Conservation (phyloP, 2,113 vertebrate genomes). For the Sander vitreus region DNA sequence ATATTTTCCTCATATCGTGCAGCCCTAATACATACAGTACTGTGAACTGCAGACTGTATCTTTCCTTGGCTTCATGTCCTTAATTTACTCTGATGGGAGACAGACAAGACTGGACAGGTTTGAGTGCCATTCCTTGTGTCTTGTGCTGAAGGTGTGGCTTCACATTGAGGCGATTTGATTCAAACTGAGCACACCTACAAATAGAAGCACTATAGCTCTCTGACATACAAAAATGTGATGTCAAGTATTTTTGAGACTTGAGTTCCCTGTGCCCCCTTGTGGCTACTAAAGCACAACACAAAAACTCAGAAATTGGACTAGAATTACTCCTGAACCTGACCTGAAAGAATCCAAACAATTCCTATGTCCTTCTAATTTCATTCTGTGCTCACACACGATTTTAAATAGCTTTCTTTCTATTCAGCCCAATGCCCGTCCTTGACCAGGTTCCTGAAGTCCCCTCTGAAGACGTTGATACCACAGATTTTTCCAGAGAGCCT, state of each 20-base stretch:
- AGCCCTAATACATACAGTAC: neutral
- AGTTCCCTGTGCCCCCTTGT: constrained; percentile 65
- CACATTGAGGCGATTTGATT: constrained; percentile 12
- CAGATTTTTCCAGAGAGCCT: constrained; percentile 16
- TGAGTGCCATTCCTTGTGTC: constrained; percentile 4
- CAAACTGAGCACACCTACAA: constrained; percentile 23
- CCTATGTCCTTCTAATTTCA: neutral
- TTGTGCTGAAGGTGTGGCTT: constrained; percentile 21
- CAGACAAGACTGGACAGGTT: constrained; percentile 27
- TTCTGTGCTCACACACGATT: neutral
- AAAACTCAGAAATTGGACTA: neutral
- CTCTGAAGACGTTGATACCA: constrained; percentile 21
- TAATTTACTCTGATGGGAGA: neutral
- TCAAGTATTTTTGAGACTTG: neutral
- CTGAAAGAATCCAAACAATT: neutral
- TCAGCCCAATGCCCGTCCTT: constrained; percentile 35
- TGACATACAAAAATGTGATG: neutral
- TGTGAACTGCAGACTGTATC: neutral
- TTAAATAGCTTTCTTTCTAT: constrained; percentile 8
- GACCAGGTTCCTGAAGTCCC: constrained; percentile 45
- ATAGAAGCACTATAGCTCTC: constrained; percentile 12
- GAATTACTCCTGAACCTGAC: neutral
- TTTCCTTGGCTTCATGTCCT: neutral
- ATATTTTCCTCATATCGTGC: too few relatives aligned
- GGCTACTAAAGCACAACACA: constrained; percentile 42